Evolutionary conservation across 2,113 vertebrate species (phyloP), one percentile per base, ranked within the genome.

Genomic region (Leuciscus idus): DNA sequence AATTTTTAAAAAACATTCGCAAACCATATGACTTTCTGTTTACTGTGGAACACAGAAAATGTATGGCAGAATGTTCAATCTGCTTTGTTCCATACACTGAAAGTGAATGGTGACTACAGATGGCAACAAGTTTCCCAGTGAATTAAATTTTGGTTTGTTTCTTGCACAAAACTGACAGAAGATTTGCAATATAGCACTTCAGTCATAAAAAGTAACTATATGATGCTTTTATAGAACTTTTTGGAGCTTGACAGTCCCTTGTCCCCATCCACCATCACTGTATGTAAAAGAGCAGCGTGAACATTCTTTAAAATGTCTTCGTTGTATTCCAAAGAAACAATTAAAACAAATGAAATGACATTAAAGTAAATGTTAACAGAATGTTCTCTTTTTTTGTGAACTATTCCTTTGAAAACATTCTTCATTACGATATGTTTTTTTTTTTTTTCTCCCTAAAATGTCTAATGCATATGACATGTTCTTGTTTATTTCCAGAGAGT

Each of bases 401-500:
- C 4, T 23, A 23, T 72, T 72, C 19, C 68, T n/a, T 72, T 43
- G 4, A 70, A 75, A 26, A 50, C 11, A 17, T 75, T 26, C 43
- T 50, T 48, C 6, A 76, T 50, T 76, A 46, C 8, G 2, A 4
- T 74, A 2, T 43, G 36, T 15, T 48, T n/a, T 68, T 36, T 66
- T 15, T 21, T 72, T 12, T 50, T 30, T 30, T 77, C 77, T 62
- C 12, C 39, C 26, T 57, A 3, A 39, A 59, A 52, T 33, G 10
- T 82, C 62, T 82, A 28, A 81, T 48, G 59, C 1, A 1, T 28
- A 43, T 33, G 68, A 19, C 28, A 26, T 77, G 57, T 87, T 85
- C 87, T 57, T 91, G 87, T 90, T 78, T 87, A 61, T 92, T 93
- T 94, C 84, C 95, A 99, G 98, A 98, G 88, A 96, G 94, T 36